Conservation (phyloP, 2,888 invertebrate genomes). For the Temnothorax ravouxi region DNA sequence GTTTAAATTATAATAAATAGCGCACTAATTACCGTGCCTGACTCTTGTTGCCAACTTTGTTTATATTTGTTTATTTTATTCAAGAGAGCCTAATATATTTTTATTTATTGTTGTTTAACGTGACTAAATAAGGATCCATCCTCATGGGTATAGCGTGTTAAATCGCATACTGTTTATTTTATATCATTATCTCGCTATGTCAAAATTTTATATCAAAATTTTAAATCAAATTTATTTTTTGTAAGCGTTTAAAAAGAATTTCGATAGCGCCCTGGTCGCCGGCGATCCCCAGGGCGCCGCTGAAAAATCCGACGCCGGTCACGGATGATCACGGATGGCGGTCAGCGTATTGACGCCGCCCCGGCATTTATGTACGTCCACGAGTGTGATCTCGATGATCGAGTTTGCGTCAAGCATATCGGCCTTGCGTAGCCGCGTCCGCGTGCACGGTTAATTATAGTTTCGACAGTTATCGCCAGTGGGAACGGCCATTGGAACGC, state of each 20-base stretch:
- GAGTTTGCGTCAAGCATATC: constrained; percentile 2
- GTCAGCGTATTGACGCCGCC: not conserved
- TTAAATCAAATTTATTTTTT: too few relatives aligned
- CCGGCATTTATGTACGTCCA: not conserved
- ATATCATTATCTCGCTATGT: too few relatives aligned
- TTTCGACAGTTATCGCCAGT: constrained; percentile 5
- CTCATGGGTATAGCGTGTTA: not conserved
- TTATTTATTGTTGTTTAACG: too few relatives aligned
- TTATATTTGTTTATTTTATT: too few relatives aligned
- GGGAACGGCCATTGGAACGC: constrained; percentile 5
- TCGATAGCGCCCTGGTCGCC: not conserved
- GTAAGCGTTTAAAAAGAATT: not conserved
- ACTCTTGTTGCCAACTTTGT: too few relatives aligned
- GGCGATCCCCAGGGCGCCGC: too few relatives aligned
- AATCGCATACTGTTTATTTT: not conserved
- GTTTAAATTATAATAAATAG: too few relatives aligned
- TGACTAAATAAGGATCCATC: too few relatives aligned
- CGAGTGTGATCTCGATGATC: not conserved
- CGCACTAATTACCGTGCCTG: too few relatives aligned
- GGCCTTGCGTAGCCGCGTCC: not conserved
- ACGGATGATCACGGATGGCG: constrained; percentile 7
- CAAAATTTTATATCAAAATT: too few relatives aligned
- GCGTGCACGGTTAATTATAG: constrained; percentile 30
- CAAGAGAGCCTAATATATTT: too few relatives aligned
- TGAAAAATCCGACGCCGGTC: not conserved